These are phyloP conservation scores for Clivina fossor DNA, from an alignment of 2,888 invertebrate species.

Conservation along the genomic window DNA sequence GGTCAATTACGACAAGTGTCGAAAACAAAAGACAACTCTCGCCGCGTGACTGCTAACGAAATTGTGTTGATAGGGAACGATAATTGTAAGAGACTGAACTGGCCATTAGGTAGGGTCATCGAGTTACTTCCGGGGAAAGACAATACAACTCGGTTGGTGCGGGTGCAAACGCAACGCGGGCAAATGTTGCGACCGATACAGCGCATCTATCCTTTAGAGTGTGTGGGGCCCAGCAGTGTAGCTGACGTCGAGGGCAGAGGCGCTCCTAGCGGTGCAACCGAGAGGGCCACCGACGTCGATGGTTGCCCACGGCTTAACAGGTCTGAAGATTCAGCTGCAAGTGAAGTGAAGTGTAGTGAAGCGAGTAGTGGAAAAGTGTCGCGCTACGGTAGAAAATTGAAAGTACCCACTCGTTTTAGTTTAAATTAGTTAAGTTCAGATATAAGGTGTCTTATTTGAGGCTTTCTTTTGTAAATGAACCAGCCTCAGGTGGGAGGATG, in stretches of 20 bases:
- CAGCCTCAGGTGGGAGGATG: no score
- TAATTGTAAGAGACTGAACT: conserved; percentile 13
- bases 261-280: background rate
- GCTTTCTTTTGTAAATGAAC: no score
- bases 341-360: background rate
- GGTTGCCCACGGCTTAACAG: no score
- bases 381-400: conserved; percentile 1
- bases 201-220: conserved; percentile 5
- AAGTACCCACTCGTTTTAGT: background rate
- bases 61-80: conserved; percentile 15
- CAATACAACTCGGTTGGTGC: conserved; percentile 51
- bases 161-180: conserved; percentile 2
- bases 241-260: background rate
- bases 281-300: no score
- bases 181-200: background rate
- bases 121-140: conserved; percentile 6
- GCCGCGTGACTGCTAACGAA: conserved; percentile 8
- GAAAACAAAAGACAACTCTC: conserved; percentile 2
- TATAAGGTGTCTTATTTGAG: no score
- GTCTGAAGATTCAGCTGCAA: no score
- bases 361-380: background rate
- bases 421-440: no score
- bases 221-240: background rate
- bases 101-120: conserved; percentile 16
- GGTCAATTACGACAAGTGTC: conserved; percentile 25